Evolutionary conservation across 2,888 invertebrate genomes (phyloP).

Genomic region (Endomychus coccineus): DNA sequence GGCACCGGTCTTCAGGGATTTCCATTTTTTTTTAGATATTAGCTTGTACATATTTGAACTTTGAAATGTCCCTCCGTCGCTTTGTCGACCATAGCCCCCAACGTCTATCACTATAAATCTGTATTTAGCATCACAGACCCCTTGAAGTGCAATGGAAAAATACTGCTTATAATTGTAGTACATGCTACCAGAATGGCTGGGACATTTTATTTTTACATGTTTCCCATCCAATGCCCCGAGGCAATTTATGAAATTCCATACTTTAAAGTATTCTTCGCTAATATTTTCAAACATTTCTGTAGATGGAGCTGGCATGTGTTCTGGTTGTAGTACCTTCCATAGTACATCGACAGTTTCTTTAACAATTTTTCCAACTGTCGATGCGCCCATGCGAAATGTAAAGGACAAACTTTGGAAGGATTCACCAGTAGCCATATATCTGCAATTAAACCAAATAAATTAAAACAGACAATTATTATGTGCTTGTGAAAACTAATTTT

Average conservation of each 20-base stretch:
- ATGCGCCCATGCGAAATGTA: constrained; percentile 15
- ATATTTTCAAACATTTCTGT: constrained; percentile 10
- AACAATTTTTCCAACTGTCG: constrained; percentile 16
- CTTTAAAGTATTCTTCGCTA: constrained; percentile 5
- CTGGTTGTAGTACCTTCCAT: constrained; percentile 14
- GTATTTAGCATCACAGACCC: constrained; percentile 15
- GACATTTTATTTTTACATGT: constrained; percentile 13
- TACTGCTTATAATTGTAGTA: constrained; percentile 18
- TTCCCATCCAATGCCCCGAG: constrained; percentile 11
- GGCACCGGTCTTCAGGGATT: too few relatives aligned
- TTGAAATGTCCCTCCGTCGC: constrained; percentile 22
- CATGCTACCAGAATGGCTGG: constrained; percentile 14
- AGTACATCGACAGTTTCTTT: constrained; percentile 13
- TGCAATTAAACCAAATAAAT: too few relatives aligned
- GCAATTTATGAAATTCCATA: constrained; percentile 15
- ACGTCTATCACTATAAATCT: constrained; percentile 16
- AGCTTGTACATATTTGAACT: constrained; percentile 12
- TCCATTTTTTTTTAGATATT: constrained; percentile 9
- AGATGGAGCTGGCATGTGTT: constrained; percentile 14
- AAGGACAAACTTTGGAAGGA: constrained; percentile 17
- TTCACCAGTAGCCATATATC: constrained; percentile 11
- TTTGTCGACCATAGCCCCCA: constrained; percentile 21
- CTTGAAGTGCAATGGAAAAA: constrained; percentile 17
- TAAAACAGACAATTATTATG: too few relatives aligned
- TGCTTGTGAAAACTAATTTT: too few relatives aligned